A percentile compares a stretch with the other conserved stretches of the same genome.
These are phyloP conservation scores for Agrotis segetum DNA, from an alignment of 2,888 invertebrate species.

Conservation along the genomic window DNA sequence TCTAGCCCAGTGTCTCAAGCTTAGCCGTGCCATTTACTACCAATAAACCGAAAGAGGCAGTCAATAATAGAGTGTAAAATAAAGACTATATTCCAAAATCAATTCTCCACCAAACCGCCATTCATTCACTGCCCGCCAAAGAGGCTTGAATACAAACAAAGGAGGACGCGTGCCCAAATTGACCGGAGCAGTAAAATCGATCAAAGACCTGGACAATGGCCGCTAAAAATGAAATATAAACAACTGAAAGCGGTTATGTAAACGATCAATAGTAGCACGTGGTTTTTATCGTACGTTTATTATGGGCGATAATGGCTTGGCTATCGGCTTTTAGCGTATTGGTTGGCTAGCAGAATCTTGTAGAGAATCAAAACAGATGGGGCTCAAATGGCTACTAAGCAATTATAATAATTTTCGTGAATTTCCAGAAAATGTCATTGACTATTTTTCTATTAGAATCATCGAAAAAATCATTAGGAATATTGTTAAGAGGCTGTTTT, in stretches of 20 bases:
- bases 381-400: too few relatives aligned
- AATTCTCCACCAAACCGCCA: slow-evolving; percentile 1
- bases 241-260: slow-evolving; percentile 7
- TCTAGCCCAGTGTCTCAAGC: too few relatives aligned
- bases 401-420: too few relatives aligned
- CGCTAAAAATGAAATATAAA: slow-evolving; percentile 40
- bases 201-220: slow-evolving; percentile 27
- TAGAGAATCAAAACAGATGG: neutral
- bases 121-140: slow-evolving; percentile 27
- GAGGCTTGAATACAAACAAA: slow-evolving; percentile 31
- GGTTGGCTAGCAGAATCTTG: neutral
- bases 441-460: too few relatives aligned
- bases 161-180: slow-evolving; percentile 27
- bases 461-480: too few relatives aligned
- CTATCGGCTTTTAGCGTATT: neutral
- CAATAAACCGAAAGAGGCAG: too few relatives aligned
- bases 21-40: too few relatives aligned
- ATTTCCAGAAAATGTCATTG: too few relatives aligned
- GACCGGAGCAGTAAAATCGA: slow-evolving; percentile 36
- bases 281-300: neutral
- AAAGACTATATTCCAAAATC: neutral
- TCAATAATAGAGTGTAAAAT: too few relatives aligned
- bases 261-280: slow-evolving; percentile 24
- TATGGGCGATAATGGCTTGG: neutral
- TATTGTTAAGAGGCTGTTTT: too few relatives aligned